These are phyloP conservation scores for Dasyprocta punctata DNA, from an alignment of 2,113 vertebrate genomes.

Conservation along the genomic window DNA sequence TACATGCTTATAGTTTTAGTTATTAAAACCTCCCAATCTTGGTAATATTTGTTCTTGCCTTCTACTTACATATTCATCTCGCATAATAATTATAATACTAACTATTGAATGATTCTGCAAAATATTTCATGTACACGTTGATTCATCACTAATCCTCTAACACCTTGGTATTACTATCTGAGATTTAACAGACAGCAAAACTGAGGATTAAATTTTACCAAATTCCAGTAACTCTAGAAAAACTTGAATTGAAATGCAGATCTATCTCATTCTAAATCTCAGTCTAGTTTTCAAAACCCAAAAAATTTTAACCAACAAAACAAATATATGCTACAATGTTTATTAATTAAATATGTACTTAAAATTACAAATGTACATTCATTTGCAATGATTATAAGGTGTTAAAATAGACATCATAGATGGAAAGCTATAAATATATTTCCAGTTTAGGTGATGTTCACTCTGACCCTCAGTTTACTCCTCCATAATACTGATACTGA, in stretches of 20 bases:
- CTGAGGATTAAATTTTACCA: not conserved
- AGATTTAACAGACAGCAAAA: slow-evolving; percentile 26
- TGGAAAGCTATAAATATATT: slow-evolving; percentile 22
- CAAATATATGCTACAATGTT: not conserved
- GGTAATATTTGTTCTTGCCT: not conserved
- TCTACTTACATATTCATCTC: not conserved
- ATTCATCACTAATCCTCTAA: not conserved
- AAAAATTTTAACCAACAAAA: slow-evolving; percentile 56
- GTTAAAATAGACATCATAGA: not conserved
- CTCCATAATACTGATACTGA: not conserved
- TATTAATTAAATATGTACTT: slow-evolving; percentile 28
- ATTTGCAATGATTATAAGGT: slow-evolving; percentile 17
- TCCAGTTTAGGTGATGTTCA: not conserved
- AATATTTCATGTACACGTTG: not conserved
- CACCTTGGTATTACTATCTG: not conserved
- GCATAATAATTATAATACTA: not conserved
- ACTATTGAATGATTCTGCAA: not conserved
- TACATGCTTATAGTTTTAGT: not conserved
- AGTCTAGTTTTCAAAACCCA: not conserved
- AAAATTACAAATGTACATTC: not conserved
- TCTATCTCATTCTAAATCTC: slow-evolving; percentile 30
- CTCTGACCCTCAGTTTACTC: not conserved
- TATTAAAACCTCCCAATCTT: slow-evolving; percentile 5
- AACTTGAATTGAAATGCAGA: slow-evolving; percentile 27
- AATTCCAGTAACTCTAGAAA: slow-evolving; percentile 44